These are phyloP conservation scores for Neodontobutis hainanensis DNA, from an alignment of 2,113 vertebrate genomes.

Conservation along the genomic window DNA sequence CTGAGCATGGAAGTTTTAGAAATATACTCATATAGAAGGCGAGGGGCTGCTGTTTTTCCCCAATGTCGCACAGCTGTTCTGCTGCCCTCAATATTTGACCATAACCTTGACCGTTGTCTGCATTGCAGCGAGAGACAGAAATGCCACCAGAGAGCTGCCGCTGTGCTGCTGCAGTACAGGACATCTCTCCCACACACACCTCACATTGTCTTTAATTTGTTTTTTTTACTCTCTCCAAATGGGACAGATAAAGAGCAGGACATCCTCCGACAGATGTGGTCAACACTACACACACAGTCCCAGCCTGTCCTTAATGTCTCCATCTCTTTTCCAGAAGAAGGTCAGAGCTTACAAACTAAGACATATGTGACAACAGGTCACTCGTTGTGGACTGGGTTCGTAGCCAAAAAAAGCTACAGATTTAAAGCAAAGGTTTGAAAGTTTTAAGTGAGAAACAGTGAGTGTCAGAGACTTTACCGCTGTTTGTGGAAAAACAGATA, in stretches of 20 bases:
- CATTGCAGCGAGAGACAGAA: constrained; percentile 64
- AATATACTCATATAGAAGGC: constrained; percentile 32
- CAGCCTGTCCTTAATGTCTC: too few relatives aligned
- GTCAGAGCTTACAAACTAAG: too few relatives aligned
- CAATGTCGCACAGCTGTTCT: constrained; percentile 2
- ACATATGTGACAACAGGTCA: too few relatives aligned
- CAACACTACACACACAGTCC: too few relatives aligned
- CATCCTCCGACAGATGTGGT: constrained; percentile 37
- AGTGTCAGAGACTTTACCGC: too few relatives aligned
- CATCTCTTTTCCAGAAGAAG: too few relatives aligned
- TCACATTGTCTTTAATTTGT: constrained; percentile 12
- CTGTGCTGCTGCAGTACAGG: constrained; percentile 53
- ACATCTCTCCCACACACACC: constrained; percentile 42
- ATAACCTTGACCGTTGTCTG: constrained; percentile 76
- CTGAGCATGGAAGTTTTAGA: constrained; percentile 22
- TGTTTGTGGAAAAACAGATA: too few relatives aligned
- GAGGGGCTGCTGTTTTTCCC: constrained; percentile 11
- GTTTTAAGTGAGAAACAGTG: too few relatives aligned
- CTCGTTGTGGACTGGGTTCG: too few relatives aligned
- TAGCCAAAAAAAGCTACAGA: too few relatives aligned
- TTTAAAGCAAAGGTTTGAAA: too few relatives aligned
- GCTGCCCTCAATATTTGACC: constrained; percentile 20
- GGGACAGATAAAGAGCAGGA: constrained; percentile 14
- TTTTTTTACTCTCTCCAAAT: constrained; percentile 22
- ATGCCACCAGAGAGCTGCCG: constrained; percentile 21